phyloP scores from a whole-genome alignment of 2,113 vertebrate species.

The Alaudala cheleensis region DNA sequence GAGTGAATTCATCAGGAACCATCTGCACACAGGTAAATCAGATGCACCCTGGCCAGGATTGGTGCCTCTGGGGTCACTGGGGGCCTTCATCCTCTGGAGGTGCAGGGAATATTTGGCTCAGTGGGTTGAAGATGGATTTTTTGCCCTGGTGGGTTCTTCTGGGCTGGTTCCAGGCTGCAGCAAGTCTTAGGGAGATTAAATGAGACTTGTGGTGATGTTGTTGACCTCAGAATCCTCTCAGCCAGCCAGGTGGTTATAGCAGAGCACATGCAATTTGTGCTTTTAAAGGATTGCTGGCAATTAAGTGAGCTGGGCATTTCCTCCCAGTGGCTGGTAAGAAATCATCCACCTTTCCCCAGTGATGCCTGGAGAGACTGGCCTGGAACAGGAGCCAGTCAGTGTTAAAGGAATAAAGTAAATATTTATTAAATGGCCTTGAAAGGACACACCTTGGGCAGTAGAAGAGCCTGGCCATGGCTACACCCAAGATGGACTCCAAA shows the following conservation, averaged over 20 bases:
- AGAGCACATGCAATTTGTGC: conserved; percentile 19
- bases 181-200: neutral
- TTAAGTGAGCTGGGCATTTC: conserved; percentile 46
- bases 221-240: neutral
- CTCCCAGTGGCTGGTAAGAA: neutral
- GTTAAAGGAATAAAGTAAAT: neutral
- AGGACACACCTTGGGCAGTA: neutral
- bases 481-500: no score
- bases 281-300: conserved; percentile 45
- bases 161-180: neutral
- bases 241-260: conserved; percentile 35
- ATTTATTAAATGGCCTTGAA: neutral
- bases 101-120: neutral
- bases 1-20: neutral
- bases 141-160: neutral
- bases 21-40: neutral
- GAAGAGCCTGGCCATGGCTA: no score
- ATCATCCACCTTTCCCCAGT: conserved; percentile 33
- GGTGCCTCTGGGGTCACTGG: neutral
- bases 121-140: neutral
- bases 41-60: no score
- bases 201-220: neutral
- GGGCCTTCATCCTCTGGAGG: neutral
- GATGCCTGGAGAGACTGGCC: neutral
- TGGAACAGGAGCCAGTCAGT: neutral